These are phyloP conservation scores for Anseranas semipalmata DNA, from an alignment of 2,113 vertebrate species.

Conservation along the genomic window DNA sequence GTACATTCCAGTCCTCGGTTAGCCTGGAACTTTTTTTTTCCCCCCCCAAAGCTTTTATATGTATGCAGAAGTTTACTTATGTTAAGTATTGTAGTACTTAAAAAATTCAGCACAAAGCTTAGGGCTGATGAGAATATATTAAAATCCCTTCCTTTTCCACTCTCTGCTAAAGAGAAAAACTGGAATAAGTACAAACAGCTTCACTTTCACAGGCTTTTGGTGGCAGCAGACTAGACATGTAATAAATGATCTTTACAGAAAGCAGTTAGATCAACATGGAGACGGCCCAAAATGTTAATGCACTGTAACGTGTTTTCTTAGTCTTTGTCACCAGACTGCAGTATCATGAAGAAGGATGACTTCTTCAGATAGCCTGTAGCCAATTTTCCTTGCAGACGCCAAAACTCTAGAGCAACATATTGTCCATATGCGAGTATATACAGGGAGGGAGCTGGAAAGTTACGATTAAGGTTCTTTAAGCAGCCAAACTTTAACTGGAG, in stretches of 20 bases:
- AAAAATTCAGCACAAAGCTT: neutral
- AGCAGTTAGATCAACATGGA: neutral
- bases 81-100: neutral
- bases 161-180: neutral
- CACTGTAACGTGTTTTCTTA: neutral
- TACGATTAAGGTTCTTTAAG: neutral
- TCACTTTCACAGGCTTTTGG: neutral
- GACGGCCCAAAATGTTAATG: neutral
- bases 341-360: neutral
- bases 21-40: neutral
- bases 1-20: neutral
- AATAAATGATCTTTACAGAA: conserved; percentile 21
- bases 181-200: neutral
- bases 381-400: neutral
- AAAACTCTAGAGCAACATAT: neutral
- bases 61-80: neutral
- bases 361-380: neutral
- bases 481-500: neutral
- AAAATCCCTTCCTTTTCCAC: neutral
- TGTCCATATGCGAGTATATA: neutral
- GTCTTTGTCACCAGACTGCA: neutral
- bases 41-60: neutral
- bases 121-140: neutral
- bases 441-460: neutral
- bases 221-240: neutral